A percentile compares a stretch with the other conserved stretches of the same genome.
Evolutionary conservation across 2,888 invertebrate genomes (phyloP).

Genomic region (Tipula lateralis): DNA sequence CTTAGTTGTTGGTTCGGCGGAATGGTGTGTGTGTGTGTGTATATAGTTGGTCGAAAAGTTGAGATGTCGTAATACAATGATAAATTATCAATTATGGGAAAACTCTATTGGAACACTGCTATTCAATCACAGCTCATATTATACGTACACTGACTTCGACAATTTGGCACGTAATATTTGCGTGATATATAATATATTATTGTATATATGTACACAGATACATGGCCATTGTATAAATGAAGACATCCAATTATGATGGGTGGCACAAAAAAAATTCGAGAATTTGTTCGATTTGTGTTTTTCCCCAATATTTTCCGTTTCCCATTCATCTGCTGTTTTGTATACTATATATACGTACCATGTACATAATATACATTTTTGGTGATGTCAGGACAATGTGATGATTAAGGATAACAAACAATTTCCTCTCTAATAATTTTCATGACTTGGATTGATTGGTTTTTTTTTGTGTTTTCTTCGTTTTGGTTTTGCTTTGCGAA

Average conservation of each 20-base stretch:
- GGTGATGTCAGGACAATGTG: not conserved
- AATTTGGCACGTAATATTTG: not conserved
- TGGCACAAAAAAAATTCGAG: not conserved
- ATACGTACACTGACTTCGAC: not conserved
- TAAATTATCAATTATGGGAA: not conserved
- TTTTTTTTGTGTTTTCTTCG: not conserved
- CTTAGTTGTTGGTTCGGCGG: not conserved
- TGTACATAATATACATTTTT: not conserved
- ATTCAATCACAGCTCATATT: not conserved
- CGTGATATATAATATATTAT: not conserved
- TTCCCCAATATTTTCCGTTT: not conserved
- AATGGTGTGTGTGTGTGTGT: not conserved
- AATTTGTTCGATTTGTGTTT: not conserved
- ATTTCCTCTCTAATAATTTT: slow-evolving; percentile 24
- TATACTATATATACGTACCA: not conserved
- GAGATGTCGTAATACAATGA: not conserved
- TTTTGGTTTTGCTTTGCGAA: not conserved
- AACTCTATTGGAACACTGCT: too few relatives aligned
- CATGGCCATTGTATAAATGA: not conserved
- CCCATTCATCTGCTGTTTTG: not conserved
- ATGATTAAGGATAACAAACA: slow-evolving; percentile 24
- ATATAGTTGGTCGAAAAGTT: not conserved
- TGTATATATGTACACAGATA: not conserved
- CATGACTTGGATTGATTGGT: slow-evolving; percentile 24
- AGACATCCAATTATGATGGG: not conserved